These are phyloP conservation scores for pig (Sus scrofa) DNA, from an alignment of 2,113 vertebrate species.

Conservation along the genomic window T2T-Sscrofa CM000817.6:170147501-170148000, in stretches of 20 bases:
- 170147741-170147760: slow-evolving; percentile 76
- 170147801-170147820: slow-evolving; percentile 81
- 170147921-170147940: slow-evolving; percentile 73
- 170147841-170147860: slow-evolving; percentile 83
- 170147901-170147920: slow-evolving; percentile 78
- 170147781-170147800: slow-evolving; percentile 77
- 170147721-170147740: slow-evolving; percentile 68
- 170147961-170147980: slow-evolving; percentile 51
- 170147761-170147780: slow-evolving; percentile 77
- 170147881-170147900: slow-evolving; percentile 82
- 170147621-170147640: slow-evolving; percentile 39
- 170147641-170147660: not conserved
- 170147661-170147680: slow-evolving; percentile 47
- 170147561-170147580: slow-evolving; percentile 57
- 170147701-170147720: slow-evolving; percentile 63
- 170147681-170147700: slow-evolving; percentile 70
- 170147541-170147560: slow-evolving; percentile 52
- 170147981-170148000: slow-evolving; percentile 67
- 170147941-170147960: slow-evolving; percentile 71
- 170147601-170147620: slow-evolving; percentile 67
- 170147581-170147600: slow-evolving; percentile 76
- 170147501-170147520: slow-evolving; percentile 38
- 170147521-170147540: slow-evolving; percentile 49
- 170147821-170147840: slow-evolving; percentile 87
- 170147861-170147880: slow-evolving; percentile 79